Evolutionary conservation across 2,797 vertebrate genomes (phyloP), one percentile per base, ranked within the genome.

Genomic region (Alca torda): DNA sequence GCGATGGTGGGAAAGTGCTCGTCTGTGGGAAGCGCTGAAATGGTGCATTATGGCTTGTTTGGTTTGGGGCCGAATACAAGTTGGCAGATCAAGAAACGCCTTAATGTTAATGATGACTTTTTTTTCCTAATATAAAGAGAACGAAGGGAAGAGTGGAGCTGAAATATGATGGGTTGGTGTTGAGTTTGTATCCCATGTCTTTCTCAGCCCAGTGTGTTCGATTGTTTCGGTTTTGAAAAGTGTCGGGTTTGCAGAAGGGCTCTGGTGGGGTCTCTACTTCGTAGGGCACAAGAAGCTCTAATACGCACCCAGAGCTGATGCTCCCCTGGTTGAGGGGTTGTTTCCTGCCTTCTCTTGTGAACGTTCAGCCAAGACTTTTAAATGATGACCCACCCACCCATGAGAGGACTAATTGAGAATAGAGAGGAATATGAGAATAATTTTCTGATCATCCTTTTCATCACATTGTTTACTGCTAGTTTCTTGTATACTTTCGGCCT

Each of bases 11-110:
- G 21, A 56, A 39, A 35, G 53, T 1, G 9, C 51, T 48, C 6
- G 0, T 28, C 0, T 0, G 37, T 41, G n/a, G 57, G 50, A 67
- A 64, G 37, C 26, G 39, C 28, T 19, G 16, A 37, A 60, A 25
- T 1, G 9, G 24, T 14, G 11, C 1, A 0, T 26, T 37, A 4
- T 16, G 19, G 35, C 69, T 65, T 26, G 41, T 17, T 61, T 43
- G 21, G 31, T 59, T 57, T 35, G 45, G 53, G 45, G 63, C 45
- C 28, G 43, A 26, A 31, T 17, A 26, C 21, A 33, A 11, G 31
- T 10, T 56, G 35, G 57, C 41, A 72, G 21, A 35, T 67, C 5
- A 39, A 57, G 45, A 74, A 45, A 64, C 41, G 33, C 26, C 57
- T 51, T 64, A 1, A 3, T 64, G 37, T 50, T 60, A 33, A 57